Conservation (phyloP, 2,888 invertebrate genomes). For the Dendrolimus houi region DNA sequence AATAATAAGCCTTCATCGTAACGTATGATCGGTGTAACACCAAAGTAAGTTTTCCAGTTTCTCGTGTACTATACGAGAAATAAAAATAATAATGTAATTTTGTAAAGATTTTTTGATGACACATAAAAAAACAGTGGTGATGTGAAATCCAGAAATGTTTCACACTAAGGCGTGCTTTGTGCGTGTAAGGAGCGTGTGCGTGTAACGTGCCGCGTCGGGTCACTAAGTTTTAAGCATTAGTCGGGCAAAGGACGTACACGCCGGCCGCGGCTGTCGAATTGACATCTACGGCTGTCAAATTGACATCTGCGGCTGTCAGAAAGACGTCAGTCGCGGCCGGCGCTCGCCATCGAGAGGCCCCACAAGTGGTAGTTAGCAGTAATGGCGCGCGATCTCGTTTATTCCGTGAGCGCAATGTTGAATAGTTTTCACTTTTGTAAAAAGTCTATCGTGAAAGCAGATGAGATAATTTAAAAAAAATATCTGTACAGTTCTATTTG, state of each 20-base stretch:
- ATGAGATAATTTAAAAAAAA: constrained; percentile 72
- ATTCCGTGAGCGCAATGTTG: constrained; percentile 66
- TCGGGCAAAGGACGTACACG: neutral
- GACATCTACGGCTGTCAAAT: too few species aligned
- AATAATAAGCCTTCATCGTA: constrained; percentile 22
- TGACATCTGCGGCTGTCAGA: too few species aligned
- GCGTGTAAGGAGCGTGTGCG: constrained; percentile 4
- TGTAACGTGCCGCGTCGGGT: constrained; percentile 14
- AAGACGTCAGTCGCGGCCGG: constrained; percentile 4
- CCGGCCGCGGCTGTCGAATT: constrained; percentile 3
- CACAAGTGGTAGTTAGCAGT: constrained; percentile 15
- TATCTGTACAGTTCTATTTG: constrained; percentile 79
- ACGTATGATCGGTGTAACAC: constrained; percentile 25
- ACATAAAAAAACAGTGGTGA: neutral
- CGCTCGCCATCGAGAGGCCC: constrained; percentile 7
- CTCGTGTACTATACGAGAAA: neutral
- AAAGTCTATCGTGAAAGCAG: constrained; percentile 73
- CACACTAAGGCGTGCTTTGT: constrained; percentile 1
- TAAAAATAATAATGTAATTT: neutral
- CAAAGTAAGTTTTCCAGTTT: constrained; percentile 33
- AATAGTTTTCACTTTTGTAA: constrained; percentile 78
- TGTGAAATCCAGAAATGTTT: neutral
- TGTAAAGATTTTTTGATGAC: neutral
- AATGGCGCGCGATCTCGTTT: constrained; percentile 55
- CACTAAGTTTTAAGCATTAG: constrained; percentile 13